These are phyloP conservation scores for Plumapathes pennacea DNA, from an alignment of 92 coral and sea anemone species.

Conservation along the genomic window DNA sequence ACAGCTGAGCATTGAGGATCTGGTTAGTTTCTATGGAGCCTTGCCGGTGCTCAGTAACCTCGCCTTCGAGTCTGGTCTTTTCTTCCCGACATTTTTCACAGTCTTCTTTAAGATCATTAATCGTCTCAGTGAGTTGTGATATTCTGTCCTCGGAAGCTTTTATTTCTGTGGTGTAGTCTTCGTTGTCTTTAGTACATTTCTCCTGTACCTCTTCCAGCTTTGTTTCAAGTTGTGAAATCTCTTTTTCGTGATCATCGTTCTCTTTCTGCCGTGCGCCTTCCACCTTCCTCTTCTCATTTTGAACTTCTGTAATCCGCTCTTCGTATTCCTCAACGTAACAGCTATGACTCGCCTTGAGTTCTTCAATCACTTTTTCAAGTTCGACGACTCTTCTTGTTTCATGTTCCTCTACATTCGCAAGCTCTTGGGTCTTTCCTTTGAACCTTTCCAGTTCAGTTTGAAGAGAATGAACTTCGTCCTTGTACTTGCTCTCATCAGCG, in stretches of 20 bases:
- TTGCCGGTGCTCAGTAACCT: constrained; percentile 3
- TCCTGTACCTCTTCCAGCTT: constrained; percentile 39
- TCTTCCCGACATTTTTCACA: constrained; percentile 27
- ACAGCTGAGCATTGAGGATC: background rate
- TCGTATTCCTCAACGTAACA: background rate
- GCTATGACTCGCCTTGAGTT: constrained; percentile 12
- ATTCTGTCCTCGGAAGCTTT: constrained; percentile 18
- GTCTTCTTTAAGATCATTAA: constrained; percentile 12
- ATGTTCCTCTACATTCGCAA: constrained; percentile 20
- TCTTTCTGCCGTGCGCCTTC: constrained; percentile 30
- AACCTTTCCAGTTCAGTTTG: constrained; percentile 14
- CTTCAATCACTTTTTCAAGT: constrained; percentile 12
- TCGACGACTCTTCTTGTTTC: too few relatives aligned
- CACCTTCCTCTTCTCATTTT: constrained; percentile 29
- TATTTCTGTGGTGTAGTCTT: too few relatives aligned
- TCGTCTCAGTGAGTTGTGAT: constrained; percentile 2
- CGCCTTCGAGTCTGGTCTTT: constrained; percentile 17
- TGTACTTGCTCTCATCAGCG: constrained; percentile 19
- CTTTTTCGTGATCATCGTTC: constrained; percentile 28
- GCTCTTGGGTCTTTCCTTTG: constrained; percentile 5
- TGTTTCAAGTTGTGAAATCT: constrained; percentile 20
- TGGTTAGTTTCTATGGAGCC: background rate
- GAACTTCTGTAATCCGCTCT: constrained; percentile 7
- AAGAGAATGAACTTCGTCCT: constrained; percentile 19
- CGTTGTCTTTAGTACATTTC: constrained; percentile 12